These are phyloP conservation scores for Erinaceus europaeus DNA, from an alignment of 2,113 vertebrate genomes.

Conservation along the genomic window DNA sequence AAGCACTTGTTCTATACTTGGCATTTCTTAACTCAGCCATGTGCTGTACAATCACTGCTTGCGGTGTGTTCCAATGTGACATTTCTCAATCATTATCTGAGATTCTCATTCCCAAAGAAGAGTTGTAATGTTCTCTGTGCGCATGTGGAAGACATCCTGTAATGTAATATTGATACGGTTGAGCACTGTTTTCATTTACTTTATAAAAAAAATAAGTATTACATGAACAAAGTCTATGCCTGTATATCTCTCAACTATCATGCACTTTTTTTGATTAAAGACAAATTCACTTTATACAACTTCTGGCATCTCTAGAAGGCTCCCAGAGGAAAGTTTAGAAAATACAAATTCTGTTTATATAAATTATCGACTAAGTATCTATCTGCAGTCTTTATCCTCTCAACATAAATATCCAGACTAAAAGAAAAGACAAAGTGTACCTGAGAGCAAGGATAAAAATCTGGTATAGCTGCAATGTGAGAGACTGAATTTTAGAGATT, in stretches of 20 bases:
- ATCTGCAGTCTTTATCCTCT: background rate
- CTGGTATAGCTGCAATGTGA: background rate
- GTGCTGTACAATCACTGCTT: background rate
- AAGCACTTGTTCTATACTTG: background rate
- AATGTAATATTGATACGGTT: background rate
- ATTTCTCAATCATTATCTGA: background rate
- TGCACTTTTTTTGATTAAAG: background rate
- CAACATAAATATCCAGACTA: background rate
- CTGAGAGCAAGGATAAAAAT: slow-evolving; percentile 20
- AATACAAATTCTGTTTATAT: background rate
- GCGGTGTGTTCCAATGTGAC: too few species aligned
- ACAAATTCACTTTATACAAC: background rate
- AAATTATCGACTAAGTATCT: slow-evolving; percentile 11
- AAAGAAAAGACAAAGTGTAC: slow-evolving; percentile 3
- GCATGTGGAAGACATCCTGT: background rate
- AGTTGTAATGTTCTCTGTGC: background rate
- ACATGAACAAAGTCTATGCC: background rate
- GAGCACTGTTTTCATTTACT: background rate
- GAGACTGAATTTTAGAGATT: background rate
- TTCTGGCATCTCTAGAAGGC: background rate
- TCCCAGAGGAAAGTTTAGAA: background rate
- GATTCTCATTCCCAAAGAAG: background rate
- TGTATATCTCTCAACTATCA: background rate
- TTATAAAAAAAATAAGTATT: background rate
- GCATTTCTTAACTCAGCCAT: background rate